Percentiles rank a stretch among this genome's conserved stretches.
phyloP scores from a whole-genome alignment of 2,113 vertebrate genomes.

The Hepsetus odoe region DNA sequence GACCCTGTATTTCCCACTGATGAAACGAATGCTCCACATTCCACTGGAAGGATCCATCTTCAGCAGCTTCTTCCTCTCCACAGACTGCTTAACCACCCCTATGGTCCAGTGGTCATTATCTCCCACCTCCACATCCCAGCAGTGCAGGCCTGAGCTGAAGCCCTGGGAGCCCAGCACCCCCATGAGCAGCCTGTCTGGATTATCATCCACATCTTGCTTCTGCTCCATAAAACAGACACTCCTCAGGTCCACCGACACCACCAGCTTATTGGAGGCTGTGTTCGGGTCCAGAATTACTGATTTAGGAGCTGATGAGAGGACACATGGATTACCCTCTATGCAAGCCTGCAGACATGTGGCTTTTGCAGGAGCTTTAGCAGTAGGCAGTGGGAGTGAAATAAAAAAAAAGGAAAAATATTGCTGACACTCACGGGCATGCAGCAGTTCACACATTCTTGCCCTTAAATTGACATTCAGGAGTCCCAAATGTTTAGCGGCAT shows the following conservation, averaged over 20 bases:
- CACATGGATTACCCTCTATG: not conserved
- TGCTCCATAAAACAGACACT: conserved; percentile 11
- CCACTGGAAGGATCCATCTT: conserved; percentile 21
- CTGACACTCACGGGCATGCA: not conserved
- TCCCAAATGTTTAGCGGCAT: not conserved
- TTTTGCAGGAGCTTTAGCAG: not conserved
- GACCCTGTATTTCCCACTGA: conserved; percentile 8
- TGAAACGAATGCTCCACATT: conserved; percentile 43
- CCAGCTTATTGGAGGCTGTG: conserved; percentile 29
- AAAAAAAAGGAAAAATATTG: too few relatives aligned
- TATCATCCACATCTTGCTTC: not conserved
- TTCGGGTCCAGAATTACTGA: conserved; percentile 37
- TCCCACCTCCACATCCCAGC: conserved; percentile 51
- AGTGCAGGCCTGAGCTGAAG: conserved; percentile 40
- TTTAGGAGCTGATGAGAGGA: conserved; percentile 29
- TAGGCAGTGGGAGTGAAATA: too few relatives aligned
- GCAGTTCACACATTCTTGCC: conserved; percentile 19
- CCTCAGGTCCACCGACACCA: conserved; percentile 18
- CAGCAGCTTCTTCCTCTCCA: conserved; percentile 30
- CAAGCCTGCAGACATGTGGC: not conserved
- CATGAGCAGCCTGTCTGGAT: conserved; percentile 33
- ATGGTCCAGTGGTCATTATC: conserved; percentile 35
- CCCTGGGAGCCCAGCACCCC: conserved; percentile 37
- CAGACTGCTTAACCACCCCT: conserved; percentile 31
- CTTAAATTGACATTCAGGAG: conserved; percentile 22